These are phyloP conservation scores for Maccullochella peelii DNA, from an alignment of 2,113 vertebrate species.

Conservation along the genomic window DNA sequence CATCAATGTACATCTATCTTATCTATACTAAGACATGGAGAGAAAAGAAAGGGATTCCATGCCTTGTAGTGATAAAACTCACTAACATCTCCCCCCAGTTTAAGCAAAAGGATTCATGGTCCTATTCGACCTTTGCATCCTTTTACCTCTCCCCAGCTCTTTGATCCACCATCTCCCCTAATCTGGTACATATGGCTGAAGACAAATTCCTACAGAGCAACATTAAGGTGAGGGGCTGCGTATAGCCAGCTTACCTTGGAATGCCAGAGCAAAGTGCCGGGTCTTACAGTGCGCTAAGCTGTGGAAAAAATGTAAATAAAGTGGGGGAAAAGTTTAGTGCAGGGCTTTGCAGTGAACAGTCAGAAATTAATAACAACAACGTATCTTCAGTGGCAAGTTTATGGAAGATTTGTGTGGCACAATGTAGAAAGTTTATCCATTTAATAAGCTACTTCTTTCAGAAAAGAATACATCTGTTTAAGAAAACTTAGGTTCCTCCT, in stretches of 20 bases:
- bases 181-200: conserved; percentile 22
- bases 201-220: conserved; percentile 29
- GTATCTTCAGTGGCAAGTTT: background rate
- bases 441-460: background rate
- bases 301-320: conserved; percentile 49
- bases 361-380: background rate
- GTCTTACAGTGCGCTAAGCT: conserved; percentile 33
- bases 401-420: background rate
- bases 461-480: too few relatives aligned
- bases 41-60: background rate
- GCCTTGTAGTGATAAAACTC: background rate
- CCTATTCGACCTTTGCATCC: background rate
- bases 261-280: conserved; percentile 38
- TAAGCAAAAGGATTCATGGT: background rate
- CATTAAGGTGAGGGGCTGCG: conserved; percentile 12
- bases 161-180: conserved; percentile 21
- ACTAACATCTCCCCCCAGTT: background rate
- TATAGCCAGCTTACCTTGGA: conserved; percentile 24
- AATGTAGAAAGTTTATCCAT: background rate
- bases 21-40: background rate
- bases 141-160: conserved; percentile 4
- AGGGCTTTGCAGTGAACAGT: background rate
- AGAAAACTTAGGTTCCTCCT: background rate
- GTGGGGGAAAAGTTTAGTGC: background rate
- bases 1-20: background rate